A percentile compares a stretch with the other conserved stretches of the same genome.
These are phyloP conservation scores for Gallinago jamesoni DNA, from an alignment of 2,113 vertebrate species.

Conservation along the genomic window DNA sequence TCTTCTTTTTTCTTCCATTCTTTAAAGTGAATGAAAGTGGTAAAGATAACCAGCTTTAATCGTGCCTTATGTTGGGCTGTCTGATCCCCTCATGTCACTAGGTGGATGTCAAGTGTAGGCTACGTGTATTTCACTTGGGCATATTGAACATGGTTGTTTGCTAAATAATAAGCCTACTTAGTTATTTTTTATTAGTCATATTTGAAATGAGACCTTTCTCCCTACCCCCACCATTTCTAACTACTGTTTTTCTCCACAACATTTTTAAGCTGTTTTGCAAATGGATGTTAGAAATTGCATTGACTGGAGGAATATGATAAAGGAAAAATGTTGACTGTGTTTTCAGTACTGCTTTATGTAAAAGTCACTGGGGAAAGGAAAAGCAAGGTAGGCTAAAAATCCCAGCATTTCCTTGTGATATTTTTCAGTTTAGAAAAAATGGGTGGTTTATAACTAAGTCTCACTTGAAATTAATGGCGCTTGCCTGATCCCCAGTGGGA, in stretches of 20 bases:
- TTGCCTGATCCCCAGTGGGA: background rate
- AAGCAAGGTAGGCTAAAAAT: background rate
- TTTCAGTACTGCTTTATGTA: background rate
- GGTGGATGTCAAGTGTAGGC: background rate
- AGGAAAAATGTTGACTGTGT: background rate
- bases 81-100: background rate
- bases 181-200: background rate
- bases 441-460: background rate
- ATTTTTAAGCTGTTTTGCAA: background rate
- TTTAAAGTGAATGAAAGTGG: background rate
- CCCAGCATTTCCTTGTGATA: background rate
- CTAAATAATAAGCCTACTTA: background rate
- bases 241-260: background rate
- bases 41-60: background rate
- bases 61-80: accelerated
- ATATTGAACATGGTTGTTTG: background rate
- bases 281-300: background rate
- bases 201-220: background rate
- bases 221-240: background rate
- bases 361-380: background rate
- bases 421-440: background rate
- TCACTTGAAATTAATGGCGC: background rate
- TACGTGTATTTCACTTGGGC: background rate
- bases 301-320: background rate
- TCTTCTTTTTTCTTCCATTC: background rate